These are phyloP conservation scores for Chrysogorgia sp. DNA, from an alignment of 92 coral and sea anemone species.

Conservation along the genomic window DNA sequence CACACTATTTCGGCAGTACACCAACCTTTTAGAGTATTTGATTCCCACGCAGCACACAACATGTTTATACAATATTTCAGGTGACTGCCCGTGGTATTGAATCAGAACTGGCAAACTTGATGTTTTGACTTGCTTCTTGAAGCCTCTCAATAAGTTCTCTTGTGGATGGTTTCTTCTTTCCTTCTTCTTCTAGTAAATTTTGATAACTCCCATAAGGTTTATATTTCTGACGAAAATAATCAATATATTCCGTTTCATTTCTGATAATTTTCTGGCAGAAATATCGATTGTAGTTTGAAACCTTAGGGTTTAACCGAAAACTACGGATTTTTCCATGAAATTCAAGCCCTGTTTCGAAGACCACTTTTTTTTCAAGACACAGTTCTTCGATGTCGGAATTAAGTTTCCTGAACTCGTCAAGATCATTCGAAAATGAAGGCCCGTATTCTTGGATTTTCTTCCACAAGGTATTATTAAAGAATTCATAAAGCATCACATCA, in stretches of 20 bases:
- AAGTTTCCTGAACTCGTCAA: constrained; percentile 68
- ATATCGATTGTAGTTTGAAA: constrained; percentile 71
- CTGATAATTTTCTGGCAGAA: constrained; percentile 86
- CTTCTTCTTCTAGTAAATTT: constrained; percentile 24
- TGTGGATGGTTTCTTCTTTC: constrained; percentile 41
- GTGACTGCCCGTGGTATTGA: constrained; percentile 21
- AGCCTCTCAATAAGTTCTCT: constrained; percentile 38
- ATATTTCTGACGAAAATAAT: constrained; percentile 79
- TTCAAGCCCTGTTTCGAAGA: constrained; percentile 72
- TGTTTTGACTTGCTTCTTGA: constrained; percentile 3
- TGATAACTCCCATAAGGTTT: constrained; percentile 79
- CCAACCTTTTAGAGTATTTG: too few species aligned
- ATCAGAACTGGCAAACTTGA: constrained; percentile 12
- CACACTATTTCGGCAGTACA: too few species aligned
- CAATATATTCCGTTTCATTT: constrained; percentile 83
- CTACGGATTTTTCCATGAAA: constrained; percentile 65
- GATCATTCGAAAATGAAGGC: constrained; percentile 71
- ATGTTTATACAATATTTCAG: neutral
- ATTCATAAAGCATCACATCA: constrained; percentile 76
- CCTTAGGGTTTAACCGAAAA: constrained; percentile 67
- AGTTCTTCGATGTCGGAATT: constrained; percentile 66
- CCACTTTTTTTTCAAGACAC: constrained; percentile 75
- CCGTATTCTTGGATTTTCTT: constrained; percentile 76
- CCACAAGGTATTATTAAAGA: constrained; percentile 92
- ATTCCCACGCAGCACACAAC: too few species aligned